Evolutionary conservation across 2,113 vertebrate species (phyloP), one percentile per base, ranked within the genome.

Genomic region (Daphoenositta chrysoptera): DNA sequence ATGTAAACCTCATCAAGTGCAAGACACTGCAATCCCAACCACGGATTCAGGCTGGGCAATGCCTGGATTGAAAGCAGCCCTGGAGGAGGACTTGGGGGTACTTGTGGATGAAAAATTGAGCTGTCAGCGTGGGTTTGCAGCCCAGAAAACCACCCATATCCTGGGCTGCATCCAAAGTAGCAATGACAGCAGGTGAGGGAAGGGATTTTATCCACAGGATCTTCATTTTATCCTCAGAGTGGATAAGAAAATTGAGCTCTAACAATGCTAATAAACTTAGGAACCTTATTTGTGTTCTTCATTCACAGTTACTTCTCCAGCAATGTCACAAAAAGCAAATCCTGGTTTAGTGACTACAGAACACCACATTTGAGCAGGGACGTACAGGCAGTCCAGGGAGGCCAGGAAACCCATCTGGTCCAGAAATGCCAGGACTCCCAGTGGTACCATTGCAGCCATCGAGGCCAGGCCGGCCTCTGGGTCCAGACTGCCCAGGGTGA

Each of bases 361-460:
- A 28, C 15, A 64, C 5, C 9, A 2, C 23, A 44, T 33, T 51
- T 0, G 8, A 35, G 33, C 13, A 31, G 58, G 40, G 94, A 96
- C 98, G 3, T 98, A 99, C 99, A 51, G 95, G 72, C 37, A n/a
- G 48, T 45, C 99, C 99, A 9, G 87, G 95, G 8, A 30, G 35
- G 42, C 99, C 99, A 65, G 97, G 97, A 58, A 97, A 97, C 13
- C 98, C 93, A 77, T 96, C 97, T 92, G 14, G 10, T 92, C 93
- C 98, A 13, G 97, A 93, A 23, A 97, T 69, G 3, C 99, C 99
- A 27, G 97, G 88, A 26, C 98, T 98, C 56, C 99, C 99, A 42
- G 56, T 96, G 80, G 99, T 99, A 51, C 99, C 99, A 66, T 99
- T 99, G 94, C 98, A 99, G 31, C 99, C 99, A 48, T 99, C 98